Base-by-base conservation (phyloP, 2,888 invertebrate genomes). In the Gryllus longicercus region DNA sequence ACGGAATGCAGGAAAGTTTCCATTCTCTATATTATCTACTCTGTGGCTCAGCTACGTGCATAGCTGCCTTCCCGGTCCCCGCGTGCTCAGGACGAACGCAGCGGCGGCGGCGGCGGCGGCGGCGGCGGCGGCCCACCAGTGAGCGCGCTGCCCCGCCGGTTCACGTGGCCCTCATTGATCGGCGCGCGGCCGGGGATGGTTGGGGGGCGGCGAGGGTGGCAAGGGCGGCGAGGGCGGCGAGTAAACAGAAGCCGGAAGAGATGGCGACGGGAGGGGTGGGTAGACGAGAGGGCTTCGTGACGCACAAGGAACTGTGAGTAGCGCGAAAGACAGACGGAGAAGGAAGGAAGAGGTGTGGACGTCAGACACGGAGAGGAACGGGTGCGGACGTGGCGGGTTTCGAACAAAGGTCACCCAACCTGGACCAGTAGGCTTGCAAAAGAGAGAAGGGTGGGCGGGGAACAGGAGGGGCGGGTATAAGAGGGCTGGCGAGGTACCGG, bases 351-450 rank as follows among this genome's bases (percentile, higher is more conserved):
- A 63, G 77, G 78, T n/a, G 76, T 76, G 79, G 79, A n/a, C 76
- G 77, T 18, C 77, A 79, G 51, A 77, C 51, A 50, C 77, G 79
- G 11, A 38, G 25, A 18, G 75, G 50, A 38, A 11, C 11, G 14
- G 75, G 83, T 82, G 83, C 83, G 81, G 79, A 83, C 81, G 81
- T 82, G 82, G 79, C 83, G 80, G 74, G 83, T 81, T 77, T 82
- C 82, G 8, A 38, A 38, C 8, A 38, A 38, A 38, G 38, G 38
- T 38, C 38, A 38, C 38, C 5, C 38, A 8, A 38, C 38, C 38
- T 38, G 38, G 38, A 38, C 38, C 8, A 38, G 38, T 38, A 38
- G 38, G 8, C 38, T 38, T 8, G 8, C 8, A 10, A 80, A 83
- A 82, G 81, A 83, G 82, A 81, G 80, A 76, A 81, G 74, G 76